A percentile compares a stretch with the other conserved stretches of the same genome.
These are phyloP conservation scores for Bergia sp. DNA, from an alignment of 92 coral and sea anemone species.

Conservation along the genomic window DNA sequence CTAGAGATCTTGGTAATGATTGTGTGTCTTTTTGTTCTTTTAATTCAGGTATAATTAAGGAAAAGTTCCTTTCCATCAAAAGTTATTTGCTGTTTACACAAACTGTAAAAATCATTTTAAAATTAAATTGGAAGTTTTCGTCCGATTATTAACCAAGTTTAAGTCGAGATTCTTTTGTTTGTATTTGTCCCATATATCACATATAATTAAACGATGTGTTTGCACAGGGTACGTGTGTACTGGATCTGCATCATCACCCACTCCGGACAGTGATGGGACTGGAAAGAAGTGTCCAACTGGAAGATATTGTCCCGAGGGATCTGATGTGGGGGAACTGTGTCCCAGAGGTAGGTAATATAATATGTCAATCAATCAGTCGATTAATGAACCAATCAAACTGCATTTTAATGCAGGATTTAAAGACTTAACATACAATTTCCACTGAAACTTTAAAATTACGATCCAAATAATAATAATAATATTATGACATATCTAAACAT, in stretches of 20 bases:
- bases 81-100: background rate
- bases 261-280: slow-evolving; percentile 81
- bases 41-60: background rate
- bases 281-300: slow-evolving; percentile 85
- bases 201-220: background rate
- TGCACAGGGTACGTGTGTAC: slow-evolving; percentile 75
- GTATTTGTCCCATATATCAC: background rate
- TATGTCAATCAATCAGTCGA: background rate
- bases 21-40: background rate
- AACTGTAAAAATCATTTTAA: background rate
- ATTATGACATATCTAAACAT: too few relatives aligned
- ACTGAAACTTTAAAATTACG: too few relatives aligned
- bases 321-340: slow-evolving; percentile 82
- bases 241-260: slow-evolving; percentile 76
- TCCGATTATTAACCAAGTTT: background rate
- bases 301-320: slow-evolving; percentile 84
- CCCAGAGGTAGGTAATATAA: slow-evolving; percentile 72
- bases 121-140: background rate
- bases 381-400: background rate
- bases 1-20: background rate
- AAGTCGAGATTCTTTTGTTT: background rate
- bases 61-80: background rate
- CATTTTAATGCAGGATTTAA: too few relatives aligned
- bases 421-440: too few relatives aligned
- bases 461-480: too few relatives aligned